A percentile compares a stretch with the other conserved stretches of the same genome.
Evolutionary conservation across 2,888 invertebrate species (phyloP).

Genomic region (Ganaspis brasiliensis): DNA sequence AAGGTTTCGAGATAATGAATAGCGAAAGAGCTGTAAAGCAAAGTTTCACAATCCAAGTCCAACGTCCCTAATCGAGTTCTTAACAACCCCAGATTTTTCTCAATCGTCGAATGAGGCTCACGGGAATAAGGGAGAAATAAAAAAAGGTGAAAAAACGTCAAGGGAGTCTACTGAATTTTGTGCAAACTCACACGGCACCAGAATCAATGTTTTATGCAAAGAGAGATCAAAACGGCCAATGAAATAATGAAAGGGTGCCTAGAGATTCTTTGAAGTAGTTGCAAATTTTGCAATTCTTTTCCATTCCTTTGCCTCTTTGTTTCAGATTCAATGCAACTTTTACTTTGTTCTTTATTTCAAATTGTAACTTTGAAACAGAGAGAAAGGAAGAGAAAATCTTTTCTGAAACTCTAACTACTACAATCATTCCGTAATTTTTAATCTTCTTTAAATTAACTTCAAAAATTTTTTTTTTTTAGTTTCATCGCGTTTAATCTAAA

Average conservation of each 20-base stretch:
- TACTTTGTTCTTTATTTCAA: background rate
- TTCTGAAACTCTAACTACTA: background rate
- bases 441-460: no score
- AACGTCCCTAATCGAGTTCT: conserved; percentile 20
- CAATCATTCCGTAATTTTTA: no score
- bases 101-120: conserved; percentile 21
- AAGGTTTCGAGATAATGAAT: conserved; percentile 3
- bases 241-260: conserved; percentile 34
- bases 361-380: background rate
- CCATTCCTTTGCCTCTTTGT: background rate
- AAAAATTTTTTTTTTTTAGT: no score
- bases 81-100: conserved; percentile 32
- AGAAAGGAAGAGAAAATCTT: background rate
- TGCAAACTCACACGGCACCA: conserved; percentile 31
- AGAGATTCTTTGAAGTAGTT: conserved; percentile 13
- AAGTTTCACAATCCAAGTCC: background rate
- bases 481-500: no score
- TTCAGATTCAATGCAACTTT: background rate
- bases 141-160: background rate
- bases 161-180: conserved; percentile 25
- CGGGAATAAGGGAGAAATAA: background rate
- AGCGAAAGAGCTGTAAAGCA: conserved; percentile 9
- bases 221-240: background rate
- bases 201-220: conserved; percentile 33
- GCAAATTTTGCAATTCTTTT: conserved; percentile 14